phyloP scores from a whole-genome alignment of 2,888 invertebrate species.

The Phortica okadai region DNA sequence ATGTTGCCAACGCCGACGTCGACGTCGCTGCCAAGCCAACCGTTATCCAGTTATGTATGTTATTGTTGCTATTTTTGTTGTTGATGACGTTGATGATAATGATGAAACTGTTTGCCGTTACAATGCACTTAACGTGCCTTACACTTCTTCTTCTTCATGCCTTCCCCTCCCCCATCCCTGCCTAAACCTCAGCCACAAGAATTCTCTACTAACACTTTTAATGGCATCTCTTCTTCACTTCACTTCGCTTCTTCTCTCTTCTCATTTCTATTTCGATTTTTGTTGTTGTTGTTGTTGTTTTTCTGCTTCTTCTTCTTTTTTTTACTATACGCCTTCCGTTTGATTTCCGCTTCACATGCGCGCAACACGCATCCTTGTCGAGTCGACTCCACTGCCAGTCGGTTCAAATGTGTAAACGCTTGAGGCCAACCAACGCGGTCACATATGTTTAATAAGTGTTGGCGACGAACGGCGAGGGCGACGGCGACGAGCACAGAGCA shows the following conservation, averaged over 20 bases:
- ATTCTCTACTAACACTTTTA: too few relatives aligned
- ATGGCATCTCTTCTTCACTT: too few relatives aligned
- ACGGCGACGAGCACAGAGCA: neutral
- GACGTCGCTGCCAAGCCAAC: neutral
- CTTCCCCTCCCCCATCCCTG: too few relatives aligned
- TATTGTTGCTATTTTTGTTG: neutral
- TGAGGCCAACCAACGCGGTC: constrained; percentile 6
- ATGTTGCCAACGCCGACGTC: neutral
- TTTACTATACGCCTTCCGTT: neutral
- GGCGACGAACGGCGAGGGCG: neutral
- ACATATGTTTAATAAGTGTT: constrained; percentile 13
- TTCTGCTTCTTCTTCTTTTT: neutral
- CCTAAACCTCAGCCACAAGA: too few relatives aligned
- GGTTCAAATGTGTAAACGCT: neutral
- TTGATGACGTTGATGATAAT: neutral
- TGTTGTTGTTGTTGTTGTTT: too few relatives aligned
- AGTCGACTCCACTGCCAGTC: too few relatives aligned
- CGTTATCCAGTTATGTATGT: neutral
- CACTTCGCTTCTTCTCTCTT: too few relatives aligned
- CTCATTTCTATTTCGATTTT: too few relatives aligned
- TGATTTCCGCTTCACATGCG: neutral
- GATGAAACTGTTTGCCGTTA: neutral
- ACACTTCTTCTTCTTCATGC: neutral
- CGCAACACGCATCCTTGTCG: too few relatives aligned
- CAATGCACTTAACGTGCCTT: constrained; percentile 5